Conservation (phyloP, 1,140 invertebrate species). For the Caenorhabditis latens region DNA sequence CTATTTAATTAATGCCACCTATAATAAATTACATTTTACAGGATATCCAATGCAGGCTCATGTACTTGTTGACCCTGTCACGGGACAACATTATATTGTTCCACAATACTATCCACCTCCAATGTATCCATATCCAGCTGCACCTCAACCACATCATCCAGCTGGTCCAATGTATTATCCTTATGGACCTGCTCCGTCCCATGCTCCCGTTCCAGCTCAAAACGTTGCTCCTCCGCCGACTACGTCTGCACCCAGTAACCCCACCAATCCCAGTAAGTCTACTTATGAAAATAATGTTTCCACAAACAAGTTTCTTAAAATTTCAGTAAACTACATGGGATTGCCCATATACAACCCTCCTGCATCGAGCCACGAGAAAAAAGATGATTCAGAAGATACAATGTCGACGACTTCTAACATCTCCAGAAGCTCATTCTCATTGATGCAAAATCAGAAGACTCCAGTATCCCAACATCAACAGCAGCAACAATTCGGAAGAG, state of each 20-base stretch:
- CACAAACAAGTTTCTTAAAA: not conserved
- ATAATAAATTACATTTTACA: not conserved
- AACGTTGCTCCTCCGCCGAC: not conserved
- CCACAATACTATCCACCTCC: constrained; percentile 58
- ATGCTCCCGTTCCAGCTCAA: not conserved
- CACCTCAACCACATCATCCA: constrained; percentile 1
- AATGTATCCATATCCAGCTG: constrained; percentile 60
- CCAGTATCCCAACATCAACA: not conserved
- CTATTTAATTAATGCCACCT: not conserved
- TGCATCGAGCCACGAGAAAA: not conserved
- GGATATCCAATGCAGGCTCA: constrained; percentile 60
- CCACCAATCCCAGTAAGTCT: constrained; percentile 34
- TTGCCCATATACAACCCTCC: not conserved
- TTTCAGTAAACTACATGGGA: constrained; percentile 38
- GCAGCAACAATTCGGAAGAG: constrained; percentile 18
- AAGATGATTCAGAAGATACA: constrained; percentile 28
- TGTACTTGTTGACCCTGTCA: constrained; percentile 54
- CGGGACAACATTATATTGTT: constrained; percentile 64
- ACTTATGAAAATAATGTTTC: not conserved
- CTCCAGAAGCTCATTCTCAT: constrained; percentile 11
- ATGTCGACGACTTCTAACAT: constrained; percentile 42
- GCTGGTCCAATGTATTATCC: constrained; percentile 56
- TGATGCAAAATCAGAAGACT: constrained; percentile 23
- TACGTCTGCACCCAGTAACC: not conserved
- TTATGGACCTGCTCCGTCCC: constrained; percentile 6